Conservation (phyloP, 2,888 invertebrate species). For the Branchellion lobata region DNA sequence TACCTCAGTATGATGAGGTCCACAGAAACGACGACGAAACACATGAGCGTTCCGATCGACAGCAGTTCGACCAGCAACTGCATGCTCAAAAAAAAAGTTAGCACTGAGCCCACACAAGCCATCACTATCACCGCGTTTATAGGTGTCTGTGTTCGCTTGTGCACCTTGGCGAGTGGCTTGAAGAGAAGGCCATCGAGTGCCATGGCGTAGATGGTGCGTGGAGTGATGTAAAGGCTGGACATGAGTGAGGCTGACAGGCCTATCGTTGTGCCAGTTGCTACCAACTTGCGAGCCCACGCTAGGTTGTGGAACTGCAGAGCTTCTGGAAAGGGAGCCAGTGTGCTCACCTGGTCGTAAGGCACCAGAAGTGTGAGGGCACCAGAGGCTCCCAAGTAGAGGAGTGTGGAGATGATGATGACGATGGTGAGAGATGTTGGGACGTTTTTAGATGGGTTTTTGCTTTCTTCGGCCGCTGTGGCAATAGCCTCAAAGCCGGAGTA, state of each 20-base stretch:
- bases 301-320: slow-evolving; percentile 56
- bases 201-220: slow-evolving; percentile 85
- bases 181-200: slow-evolving; percentile 83
- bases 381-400: slow-evolving; percentile 58
- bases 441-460: slow-evolving; percentile 58
- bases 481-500: slow-evolving; percentile 62
- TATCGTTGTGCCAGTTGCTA: slow-evolving; percentile 57
- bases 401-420: slow-evolving; percentile 56
- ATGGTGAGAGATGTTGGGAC: slow-evolving; percentile 60
- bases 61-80: slow-evolving; percentile 88
- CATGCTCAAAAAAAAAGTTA: too few species aligned
- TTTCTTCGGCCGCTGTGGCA: slow-evolving; percentile 63
- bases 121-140: slow-evolving; percentile 58
- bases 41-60: slow-evolving; percentile 70
- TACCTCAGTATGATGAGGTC: slow-evolving; percentile 84
- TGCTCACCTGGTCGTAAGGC: slow-evolving; percentile 55
- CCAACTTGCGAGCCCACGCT: slow-evolving; percentile 56
- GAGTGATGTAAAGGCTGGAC: slow-evolving; percentile 80
- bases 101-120: slow-evolving; percentile 73
- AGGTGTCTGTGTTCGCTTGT: slow-evolving; percentile 72
- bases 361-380: slow-evolving; percentile 58
- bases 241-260: slow-evolving; percentile 62
- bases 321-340: slow-evolving; percentile 56
- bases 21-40: slow-evolving; percentile 84
- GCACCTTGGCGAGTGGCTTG: slow-evolving; percentile 71